phyloP scores from a whole-genome alignment of 2,113 vertebrate genomes.

The Actinemys pallida region DNA sequence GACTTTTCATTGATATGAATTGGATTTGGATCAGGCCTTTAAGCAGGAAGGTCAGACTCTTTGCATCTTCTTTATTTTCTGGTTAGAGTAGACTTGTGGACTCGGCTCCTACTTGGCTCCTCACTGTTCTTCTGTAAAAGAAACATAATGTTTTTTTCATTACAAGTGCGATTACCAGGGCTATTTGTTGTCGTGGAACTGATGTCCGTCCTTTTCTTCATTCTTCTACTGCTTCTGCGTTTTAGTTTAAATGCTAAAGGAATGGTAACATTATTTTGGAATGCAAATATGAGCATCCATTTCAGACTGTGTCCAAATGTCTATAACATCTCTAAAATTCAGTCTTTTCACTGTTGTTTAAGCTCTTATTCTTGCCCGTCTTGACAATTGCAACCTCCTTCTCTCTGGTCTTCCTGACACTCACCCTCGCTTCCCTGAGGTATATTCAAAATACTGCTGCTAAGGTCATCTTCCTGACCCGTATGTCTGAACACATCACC shows the following conservation, averaged over 20 bases:
- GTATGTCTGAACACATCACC: neutral
- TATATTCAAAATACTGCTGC: neutral
- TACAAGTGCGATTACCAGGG: neutral
- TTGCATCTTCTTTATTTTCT: conserved; percentile 4
- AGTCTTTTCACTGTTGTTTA: neutral
- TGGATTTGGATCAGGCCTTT: neutral
- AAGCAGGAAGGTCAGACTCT: neutral
- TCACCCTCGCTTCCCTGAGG: too few relatives aligned
- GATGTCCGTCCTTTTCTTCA: neutral
- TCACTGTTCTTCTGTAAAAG: neutral
- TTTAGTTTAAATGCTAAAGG: neutral
- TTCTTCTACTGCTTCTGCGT: neutral
- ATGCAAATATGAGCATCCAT: neutral
- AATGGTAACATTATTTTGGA: neutral
- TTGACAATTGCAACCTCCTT: neutral
- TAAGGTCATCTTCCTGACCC: neutral
- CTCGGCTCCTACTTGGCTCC: neutral
- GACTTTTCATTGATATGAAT: neutral
- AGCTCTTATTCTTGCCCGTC: neutral
- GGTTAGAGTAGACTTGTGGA: neutral
- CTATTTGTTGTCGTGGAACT: neutral
- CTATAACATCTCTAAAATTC: neutral
- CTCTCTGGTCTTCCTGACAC: neutral
- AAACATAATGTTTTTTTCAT: neutral
- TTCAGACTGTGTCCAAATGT: neutral